These are phyloP conservation scores for Procapra przewalskii DNA, from an alignment of 2,113 vertebrate genomes.

Conservation along the genomic window DNA sequence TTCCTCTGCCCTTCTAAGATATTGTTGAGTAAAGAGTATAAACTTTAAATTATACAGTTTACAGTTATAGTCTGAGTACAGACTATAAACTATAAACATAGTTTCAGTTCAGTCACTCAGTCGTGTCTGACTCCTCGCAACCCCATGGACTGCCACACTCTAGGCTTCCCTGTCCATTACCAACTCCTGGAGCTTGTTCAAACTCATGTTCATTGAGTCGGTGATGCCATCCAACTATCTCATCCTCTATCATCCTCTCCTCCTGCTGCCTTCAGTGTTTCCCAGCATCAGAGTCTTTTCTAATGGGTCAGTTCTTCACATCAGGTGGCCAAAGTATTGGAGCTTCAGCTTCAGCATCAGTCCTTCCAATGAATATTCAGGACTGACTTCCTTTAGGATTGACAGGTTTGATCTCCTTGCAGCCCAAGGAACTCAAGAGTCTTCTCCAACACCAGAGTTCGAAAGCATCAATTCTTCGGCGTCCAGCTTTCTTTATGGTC, in stretches of 20 bases:
- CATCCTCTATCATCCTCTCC: background rate
- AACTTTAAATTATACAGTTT: too few relatives aligned
- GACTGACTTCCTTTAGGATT: background rate
- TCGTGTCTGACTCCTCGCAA: fast-evolving
- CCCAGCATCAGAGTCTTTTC: background rate
- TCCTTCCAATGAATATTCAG: background rate
- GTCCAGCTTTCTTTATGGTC: background rate
- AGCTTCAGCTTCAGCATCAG: background rate
- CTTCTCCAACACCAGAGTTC: background rate
- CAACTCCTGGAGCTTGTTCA: background rate
- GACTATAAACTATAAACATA: background rate
- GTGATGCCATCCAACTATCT: background rate
- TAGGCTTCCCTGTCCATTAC: background rate
- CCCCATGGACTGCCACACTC: background rate
- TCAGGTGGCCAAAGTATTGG: background rate
- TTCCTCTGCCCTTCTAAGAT: background rate
- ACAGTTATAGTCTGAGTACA: too few relatives aligned
- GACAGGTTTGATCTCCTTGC: background rate
- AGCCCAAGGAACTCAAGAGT: background rate
- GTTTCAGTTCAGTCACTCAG: background rate
- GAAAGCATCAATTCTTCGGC: background rate
- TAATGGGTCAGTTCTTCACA: background rate
- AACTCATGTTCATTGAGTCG: background rate
- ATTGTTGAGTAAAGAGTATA: background rate
- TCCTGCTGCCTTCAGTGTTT: background rate